Evolutionary conservation across 1,140 invertebrate species (phyloP).

Genomic region (Bombus superbus): DNA sequence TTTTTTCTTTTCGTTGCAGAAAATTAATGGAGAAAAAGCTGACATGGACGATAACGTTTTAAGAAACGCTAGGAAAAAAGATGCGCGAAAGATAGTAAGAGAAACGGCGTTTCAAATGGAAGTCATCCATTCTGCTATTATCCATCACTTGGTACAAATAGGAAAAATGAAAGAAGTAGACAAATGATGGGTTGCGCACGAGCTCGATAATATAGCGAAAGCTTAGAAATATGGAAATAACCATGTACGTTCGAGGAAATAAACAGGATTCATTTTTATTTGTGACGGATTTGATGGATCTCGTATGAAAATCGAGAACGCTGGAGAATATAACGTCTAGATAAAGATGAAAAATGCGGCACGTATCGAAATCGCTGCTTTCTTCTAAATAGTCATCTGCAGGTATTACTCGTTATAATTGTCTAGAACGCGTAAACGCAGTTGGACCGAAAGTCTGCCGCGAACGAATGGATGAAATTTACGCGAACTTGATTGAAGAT

Average conservation of each 20-base stretch:
- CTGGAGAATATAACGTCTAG: neutral
- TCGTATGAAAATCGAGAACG: neutral
- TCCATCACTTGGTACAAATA: neutral
- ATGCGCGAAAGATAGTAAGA: neutral
- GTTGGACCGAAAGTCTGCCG: neutral
- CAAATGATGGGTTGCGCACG: neutral
- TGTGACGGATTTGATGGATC: neutral
- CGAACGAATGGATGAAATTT: neutral
- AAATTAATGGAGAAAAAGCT: neutral
- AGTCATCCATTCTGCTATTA: neutral
- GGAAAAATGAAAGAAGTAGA: neutral
- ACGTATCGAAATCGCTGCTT: no score
- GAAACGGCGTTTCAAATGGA: neutral
- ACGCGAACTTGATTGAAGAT: neutral
- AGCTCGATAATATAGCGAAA: neutral
- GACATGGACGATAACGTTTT: neutral
- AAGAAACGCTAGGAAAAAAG: neutral
- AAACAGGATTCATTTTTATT: neutral
- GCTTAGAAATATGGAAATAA: neutral
- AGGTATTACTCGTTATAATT: neutral
- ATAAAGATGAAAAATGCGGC: neutral
- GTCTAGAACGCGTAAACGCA: neutral
- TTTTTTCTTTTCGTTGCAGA: neutral
- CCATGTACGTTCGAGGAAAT: neutral
- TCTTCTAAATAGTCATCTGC: neutral